Evolutionary conservation across 2,113 vertebrate species (phyloP), one percentile per base, ranked within the genome.

Genomic region (Percina caprodes): DNA sequence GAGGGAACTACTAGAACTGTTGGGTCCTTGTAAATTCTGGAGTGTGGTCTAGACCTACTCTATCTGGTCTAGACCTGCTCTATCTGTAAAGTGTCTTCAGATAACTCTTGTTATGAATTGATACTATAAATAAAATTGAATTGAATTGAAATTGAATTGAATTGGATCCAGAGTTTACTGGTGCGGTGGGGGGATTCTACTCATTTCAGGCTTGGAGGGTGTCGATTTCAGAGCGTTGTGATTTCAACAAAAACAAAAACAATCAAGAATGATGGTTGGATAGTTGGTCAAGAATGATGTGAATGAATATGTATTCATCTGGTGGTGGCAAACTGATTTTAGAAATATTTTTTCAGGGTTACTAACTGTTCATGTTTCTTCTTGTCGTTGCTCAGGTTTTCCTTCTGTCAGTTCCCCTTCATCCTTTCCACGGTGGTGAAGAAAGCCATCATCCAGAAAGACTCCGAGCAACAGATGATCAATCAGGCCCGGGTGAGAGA

Each of bases 391-490:
- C n/a, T 62, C 83, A 99, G 98, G 95, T 99, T 99, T 93, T 97
- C 97, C 73, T 99, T 99, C 94, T 99, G 98, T 93, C 98, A 99
- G 87, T 99, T 97, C 78, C 98, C 98, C 61, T 99, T 99, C 94
- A 97, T 99, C 95, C 96, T 99, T 86, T 99, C 98, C 21, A 96
- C 98, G 21, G 95, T 94, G 30, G 97, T 98, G 88, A 99, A 99
- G 93, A 99, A 99, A 93, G 93, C 95, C 86, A 98, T 99, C 95
- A 99, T 99, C 93, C 98, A 99, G 82, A 98, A 96, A 86, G 98
- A 99, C 93, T 99, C 98, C 3, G 98, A 99, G 88, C 98, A 99
- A 63, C 98, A 99, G 93, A 99, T 99, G 98, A 99, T 99, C 96
- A 99, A 94, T 80, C 97, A 97, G 94, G 98, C 98, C 94, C 95